Percentiles rank a stretch among this genome's conserved stretches.
Evolutionary conservation across 2,888 invertebrate genomes (phyloP).

Genomic region (Troides oblongomaculatus): DNA sequence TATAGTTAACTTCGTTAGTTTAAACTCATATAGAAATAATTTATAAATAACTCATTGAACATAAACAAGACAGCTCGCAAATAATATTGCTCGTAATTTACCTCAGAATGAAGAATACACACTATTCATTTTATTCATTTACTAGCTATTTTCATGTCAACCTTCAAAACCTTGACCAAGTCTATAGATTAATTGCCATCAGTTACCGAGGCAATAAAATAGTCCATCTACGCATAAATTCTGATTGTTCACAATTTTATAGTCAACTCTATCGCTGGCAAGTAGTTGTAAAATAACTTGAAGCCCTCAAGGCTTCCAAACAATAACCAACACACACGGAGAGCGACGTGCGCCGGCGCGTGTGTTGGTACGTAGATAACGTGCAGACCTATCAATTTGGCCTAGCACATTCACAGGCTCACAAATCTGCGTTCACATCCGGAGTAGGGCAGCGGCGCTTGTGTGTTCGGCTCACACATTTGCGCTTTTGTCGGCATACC

Average conservation of each 20-base stretch:
- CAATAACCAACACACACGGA: constrained; percentile 42
- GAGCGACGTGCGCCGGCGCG: constrained; percentile 44
- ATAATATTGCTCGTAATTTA: constrained; percentile 7
- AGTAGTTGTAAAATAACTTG: constrained; percentile 65
- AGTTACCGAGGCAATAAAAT: constrained; percentile 55
- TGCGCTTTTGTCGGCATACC: constrained; percentile 52
- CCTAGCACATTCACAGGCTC: constrained; percentile 69
- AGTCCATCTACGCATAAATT: constrained; percentile 59
- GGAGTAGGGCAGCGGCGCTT: constrained; percentile 63
- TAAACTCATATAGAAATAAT: background rate
- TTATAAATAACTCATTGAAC: background rate
- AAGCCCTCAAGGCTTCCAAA: constrained; percentile 56
- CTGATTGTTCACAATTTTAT: constrained; percentile 69
- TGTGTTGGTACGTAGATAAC: constrained; percentile 57
- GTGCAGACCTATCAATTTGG: constrained; percentile 67
- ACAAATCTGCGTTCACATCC: constrained; percentile 75
- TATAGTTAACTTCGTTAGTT: background rate
- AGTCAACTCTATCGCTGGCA: constrained; percentile 61
- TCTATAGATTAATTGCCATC: constrained; percentile 61
- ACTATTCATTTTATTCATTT: constrained; percentile 25
- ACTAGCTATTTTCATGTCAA: constrained; percentile 36
- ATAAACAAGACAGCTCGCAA: constrained; percentile 2
- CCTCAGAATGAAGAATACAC: background rate
- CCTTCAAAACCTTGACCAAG: constrained; percentile 58
- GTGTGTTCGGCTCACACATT: constrained; percentile 57